These are phyloP conservation scores for Lysiphlebus fabarum DNA, from an alignment of 1,140 invertebrate genomes.

Conservation along the genomic window DNA sequence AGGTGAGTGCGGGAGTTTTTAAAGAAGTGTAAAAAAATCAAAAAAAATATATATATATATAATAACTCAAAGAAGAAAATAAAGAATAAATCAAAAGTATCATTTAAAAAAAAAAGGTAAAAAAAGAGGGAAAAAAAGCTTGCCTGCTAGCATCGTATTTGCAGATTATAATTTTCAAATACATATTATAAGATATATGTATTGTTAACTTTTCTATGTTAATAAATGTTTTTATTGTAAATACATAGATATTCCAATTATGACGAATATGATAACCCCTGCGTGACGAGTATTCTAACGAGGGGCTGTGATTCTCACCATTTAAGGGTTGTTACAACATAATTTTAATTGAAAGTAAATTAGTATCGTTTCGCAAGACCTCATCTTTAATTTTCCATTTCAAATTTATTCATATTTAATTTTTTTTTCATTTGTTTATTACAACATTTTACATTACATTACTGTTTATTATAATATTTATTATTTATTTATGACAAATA, in stretches of 20 bases:
- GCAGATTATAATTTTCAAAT: conserved; percentile 40
- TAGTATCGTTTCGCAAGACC: conserved; percentile 27
- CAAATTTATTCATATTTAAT: not conserved
- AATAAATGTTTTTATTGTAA: too few relatives aligned
- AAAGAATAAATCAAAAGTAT: too few relatives aligned
- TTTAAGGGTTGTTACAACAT: conserved; percentile 5
- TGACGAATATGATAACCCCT: conserved; percentile 34
- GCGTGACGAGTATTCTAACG: conserved; percentile 30
- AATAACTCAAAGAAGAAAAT: too few relatives aligned
- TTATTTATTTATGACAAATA: too few relatives aligned
- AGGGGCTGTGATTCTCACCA: conserved; percentile 12
- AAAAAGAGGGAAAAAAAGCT: too few relatives aligned
- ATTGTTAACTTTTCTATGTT: too few relatives aligned
- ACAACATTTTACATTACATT: too few relatives aligned
- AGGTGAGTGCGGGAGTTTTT: not conserved
- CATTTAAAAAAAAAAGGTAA: not conserved
- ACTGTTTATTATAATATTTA: too few relatives aligned
- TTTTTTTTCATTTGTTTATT: too few relatives aligned
- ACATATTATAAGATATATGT: conserved; percentile 7
- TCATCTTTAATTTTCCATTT: conserved; percentile 27
- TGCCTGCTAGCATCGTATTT: conserved; percentile 12
- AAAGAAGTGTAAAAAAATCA: too few relatives aligned
- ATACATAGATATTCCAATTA: too few relatives aligned
- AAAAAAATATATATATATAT: too few relatives aligned
- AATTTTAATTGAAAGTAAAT: conserved; percentile 6